Base-by-base conservation (phyloP, 2,888 invertebrate species). In the Volucella inflata region DNA sequence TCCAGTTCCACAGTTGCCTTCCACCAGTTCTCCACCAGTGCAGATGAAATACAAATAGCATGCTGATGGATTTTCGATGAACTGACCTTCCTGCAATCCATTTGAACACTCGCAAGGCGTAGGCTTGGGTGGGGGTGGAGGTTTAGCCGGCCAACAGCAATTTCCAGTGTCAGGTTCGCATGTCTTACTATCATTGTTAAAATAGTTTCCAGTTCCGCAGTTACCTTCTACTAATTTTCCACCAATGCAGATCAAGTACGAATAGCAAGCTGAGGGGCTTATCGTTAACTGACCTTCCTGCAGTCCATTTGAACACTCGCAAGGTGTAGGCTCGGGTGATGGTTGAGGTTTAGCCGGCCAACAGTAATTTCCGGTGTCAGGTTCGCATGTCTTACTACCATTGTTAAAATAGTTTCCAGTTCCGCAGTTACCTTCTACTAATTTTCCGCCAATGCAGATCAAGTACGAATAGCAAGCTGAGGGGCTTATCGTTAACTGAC, bases 31-130 rank as follows among this genome's bases (percentile, higher is more conserved):
- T 4, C 87, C 87, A 42, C 82, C 60, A 8, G 42, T 59, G 59
- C 90, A 90, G n/a, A 87, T 74, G 48, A 87, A 88, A 70, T 87
- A 89, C 57, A 85, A 59, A 36, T 83, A 87, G 16, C 87, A 71
- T 12, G 88, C 81, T 0, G 68, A 44, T 2, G 68, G 42, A 36
- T 40, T 44, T 2, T 30, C 42, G 8, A 36, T 44, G 2, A 67
- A 14, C 11, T 75, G 57, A 0, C 75, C 75, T 48, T 75, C 65
- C 0, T 57, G 8, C 0, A 57, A 10, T 30, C 75, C 75, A 48
- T 57, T 75, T 2, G 75, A 40, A 21, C 75, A 75, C n/a, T 51
- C 46, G 14, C 64, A 68, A 10, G 55, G 44, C 2, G 42, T 16
- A 2, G 60, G 59, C 16, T 2, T 21, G 9, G 44, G 88, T 87